phyloP scores from a whole-genome alignment of 2,113 vertebrate species.

The Cochlearius cochlearius region DNA sequence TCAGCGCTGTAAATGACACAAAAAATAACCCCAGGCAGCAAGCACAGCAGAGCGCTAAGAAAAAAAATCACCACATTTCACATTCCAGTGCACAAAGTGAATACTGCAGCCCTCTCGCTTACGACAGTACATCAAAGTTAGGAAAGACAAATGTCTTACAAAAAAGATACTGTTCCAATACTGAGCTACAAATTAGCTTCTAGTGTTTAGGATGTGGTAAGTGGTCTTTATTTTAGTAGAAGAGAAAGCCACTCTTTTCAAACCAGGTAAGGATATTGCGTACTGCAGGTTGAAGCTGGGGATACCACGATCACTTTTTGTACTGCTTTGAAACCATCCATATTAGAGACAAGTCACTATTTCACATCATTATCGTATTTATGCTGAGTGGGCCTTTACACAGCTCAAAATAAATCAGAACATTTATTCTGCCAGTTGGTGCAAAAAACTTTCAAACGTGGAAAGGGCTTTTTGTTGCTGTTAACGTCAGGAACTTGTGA shows the following conservation, averaged over 20 bases:
- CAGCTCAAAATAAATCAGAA: background rate
- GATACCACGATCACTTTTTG: background rate
- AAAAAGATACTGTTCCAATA: background rate
- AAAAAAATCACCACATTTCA: constrained; percentile 6
- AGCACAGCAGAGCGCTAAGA: background rate
- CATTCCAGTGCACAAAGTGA: background rate
- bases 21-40: constrained; percentile 57
- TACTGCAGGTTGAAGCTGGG: background rate
- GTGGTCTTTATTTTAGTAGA: background rate
- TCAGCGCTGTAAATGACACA: constrained; percentile 16
- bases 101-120: background rate
- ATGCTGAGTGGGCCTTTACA: background rate
- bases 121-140: background rate
- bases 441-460: background rate
- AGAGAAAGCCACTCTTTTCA: background rate
- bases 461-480: background rate
- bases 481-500: background rate
- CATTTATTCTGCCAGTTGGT: background rate
- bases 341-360: background rate
- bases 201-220: background rate
- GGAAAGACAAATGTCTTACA: background rate
- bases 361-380: accelerated
- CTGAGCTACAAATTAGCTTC: background rate
- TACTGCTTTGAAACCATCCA: background rate
- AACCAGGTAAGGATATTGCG: background rate